phyloP scores from a whole-genome alignment of 2,113 vertebrate genomes.

The Stegastes partitus region DNA sequence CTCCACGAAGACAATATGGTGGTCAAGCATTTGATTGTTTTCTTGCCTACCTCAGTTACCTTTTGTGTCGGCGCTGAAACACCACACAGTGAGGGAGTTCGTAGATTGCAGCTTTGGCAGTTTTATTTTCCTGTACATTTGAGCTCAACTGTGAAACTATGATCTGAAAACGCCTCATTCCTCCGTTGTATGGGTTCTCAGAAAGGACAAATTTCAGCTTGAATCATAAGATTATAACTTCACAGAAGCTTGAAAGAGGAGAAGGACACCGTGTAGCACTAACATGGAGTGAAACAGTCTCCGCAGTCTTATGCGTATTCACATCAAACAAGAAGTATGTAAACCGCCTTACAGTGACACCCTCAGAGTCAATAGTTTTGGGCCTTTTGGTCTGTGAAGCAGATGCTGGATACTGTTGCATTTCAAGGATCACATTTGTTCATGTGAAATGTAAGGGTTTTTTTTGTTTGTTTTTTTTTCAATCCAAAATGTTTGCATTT shows the following conservation, averaged over 20 bases:
- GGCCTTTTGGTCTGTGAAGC: slow-evolving; percentile 24
- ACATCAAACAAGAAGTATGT: neutral
- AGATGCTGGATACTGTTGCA: slow-evolving; percentile 66
- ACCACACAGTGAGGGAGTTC: slow-evolving; percentile 23
- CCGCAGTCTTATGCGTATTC: no score
- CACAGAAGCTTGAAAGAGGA: slow-evolving; percentile 21
- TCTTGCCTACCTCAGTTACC: slow-evolving; percentile 82
- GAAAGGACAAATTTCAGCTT: slow-evolving; percentile 2
- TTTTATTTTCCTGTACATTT: slow-evolving; percentile 32
- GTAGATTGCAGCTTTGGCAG: slow-evolving; percentile 1
- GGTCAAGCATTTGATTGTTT: slow-evolving; percentile 69
- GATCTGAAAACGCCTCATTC: slow-evolving; percentile 25
- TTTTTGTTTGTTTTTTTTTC: slow-evolving; percentile 8
- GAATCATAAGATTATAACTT: slow-evolving; percentile 17
- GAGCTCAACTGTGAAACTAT: slow-evolving; percentile 50
- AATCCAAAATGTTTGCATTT: slow-evolving; percentile 22
- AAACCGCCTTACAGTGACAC: neutral
- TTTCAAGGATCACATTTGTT: slow-evolving; percentile 18
- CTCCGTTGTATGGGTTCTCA: slow-evolving; percentile 12
- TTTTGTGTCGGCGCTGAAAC: slow-evolving; percentile 34
- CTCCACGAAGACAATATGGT: slow-evolving; percentile 38
- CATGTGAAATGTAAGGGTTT: slow-evolving; percentile 8
- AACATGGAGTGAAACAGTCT: neutral
- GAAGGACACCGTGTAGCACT: slow-evolving; percentile 2
- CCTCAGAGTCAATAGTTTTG: neutral